These are phyloP conservation scores for Harpalus rufipes DNA, from an alignment of 2,888 invertebrate genomes.

Conservation along the genomic window DNA sequence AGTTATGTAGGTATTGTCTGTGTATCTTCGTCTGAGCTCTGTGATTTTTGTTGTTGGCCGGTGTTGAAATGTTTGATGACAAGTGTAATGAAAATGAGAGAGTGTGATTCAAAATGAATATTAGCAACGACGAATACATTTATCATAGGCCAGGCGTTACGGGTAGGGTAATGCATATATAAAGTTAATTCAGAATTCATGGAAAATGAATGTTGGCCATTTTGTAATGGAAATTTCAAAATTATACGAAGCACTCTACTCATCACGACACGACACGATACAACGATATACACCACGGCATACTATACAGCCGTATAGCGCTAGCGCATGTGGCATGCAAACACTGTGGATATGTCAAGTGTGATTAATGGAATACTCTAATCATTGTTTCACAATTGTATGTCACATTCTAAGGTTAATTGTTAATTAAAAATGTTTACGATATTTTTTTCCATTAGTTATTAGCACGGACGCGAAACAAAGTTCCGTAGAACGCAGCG, in stretches of 20 bases:
- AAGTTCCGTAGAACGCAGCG: constrained; percentile 5
- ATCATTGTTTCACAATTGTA: constrained; percentile 66
- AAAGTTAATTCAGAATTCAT: constrained; percentile 27
- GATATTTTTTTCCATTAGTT: constrained; percentile 66
- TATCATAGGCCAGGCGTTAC: not conserved
- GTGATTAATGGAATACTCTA: constrained; percentile 66
- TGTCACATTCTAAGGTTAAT: constrained; percentile 67
- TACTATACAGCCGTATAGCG: not conserved
- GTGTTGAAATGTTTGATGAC: not conserved
- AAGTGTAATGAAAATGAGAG: not conserved
- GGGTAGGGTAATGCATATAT: constrained; percentile 18
- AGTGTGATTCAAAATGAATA: constrained; percentile 2
- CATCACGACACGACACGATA: constrained; percentile 13
- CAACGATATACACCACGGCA: too few species aligned
- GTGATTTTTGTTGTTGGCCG: not conserved
- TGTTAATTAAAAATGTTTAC: constrained; percentile 67
- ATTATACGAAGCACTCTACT: constrained; percentile 30
- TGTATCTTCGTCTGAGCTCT: too few species aligned
- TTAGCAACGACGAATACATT: not conserved
- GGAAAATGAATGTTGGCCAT: constrained; percentile 40
- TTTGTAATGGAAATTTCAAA: constrained; percentile 56
- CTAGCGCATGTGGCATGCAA: constrained; percentile 21
- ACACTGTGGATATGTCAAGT: constrained; percentile 61
- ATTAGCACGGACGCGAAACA: constrained; percentile 55
- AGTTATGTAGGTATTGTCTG: too few species aligned